Percentiles rank a stretch among this genome's conserved stretches.
Evolutionary conservation across 2,888 invertebrate genomes (phyloP).

Genomic region (Deilephila elpenor): DNA sequence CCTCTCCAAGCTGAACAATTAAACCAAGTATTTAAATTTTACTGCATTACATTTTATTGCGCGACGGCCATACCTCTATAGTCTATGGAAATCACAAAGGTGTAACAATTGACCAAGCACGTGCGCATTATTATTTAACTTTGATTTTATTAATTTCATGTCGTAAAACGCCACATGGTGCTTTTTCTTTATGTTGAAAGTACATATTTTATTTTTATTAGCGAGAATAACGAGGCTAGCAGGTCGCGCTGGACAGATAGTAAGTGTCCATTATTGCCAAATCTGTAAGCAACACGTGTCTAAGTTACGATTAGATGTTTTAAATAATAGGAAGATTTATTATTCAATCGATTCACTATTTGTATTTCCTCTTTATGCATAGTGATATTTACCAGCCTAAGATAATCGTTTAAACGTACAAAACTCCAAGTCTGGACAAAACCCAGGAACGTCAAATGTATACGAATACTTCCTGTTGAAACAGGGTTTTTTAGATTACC

Average conservation of each 20-base stretch:
- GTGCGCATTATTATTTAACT: slow-evolving; percentile 18
- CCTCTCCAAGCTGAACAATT: slow-evolving; percentile 20
- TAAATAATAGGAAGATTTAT: no score
- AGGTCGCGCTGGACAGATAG: no score
- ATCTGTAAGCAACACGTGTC: neutral
- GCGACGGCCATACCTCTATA: slow-evolving; percentile 5
- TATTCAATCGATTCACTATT: neutral
- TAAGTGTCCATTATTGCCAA: no score
- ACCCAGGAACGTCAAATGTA: neutral
- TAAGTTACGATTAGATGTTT: neutral
- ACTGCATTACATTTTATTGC: slow-evolving; percentile 10
- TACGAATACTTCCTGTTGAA: neutral
- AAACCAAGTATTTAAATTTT: slow-evolving; percentile 24
- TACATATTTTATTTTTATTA: neutral
- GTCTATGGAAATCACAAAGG: slow-evolving; percentile 14
- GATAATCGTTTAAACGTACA: no score
- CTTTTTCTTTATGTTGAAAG: neutral
- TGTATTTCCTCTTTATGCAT: neutral
- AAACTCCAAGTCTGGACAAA: neutral
- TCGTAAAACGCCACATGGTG: no score
- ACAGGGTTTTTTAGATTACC: neutral
- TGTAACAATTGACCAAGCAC: slow-evolving; percentile 19
- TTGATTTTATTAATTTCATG: slow-evolving; percentile 3
- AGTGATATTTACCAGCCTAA: no score
- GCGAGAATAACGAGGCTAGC: no score